A percentile compares a stretch with the other conserved stretches of the same genome.
phyloP scores from a whole-genome alignment of 2,113 vertebrate species.

The Ptilorrhoa leucosticta region DNA sequence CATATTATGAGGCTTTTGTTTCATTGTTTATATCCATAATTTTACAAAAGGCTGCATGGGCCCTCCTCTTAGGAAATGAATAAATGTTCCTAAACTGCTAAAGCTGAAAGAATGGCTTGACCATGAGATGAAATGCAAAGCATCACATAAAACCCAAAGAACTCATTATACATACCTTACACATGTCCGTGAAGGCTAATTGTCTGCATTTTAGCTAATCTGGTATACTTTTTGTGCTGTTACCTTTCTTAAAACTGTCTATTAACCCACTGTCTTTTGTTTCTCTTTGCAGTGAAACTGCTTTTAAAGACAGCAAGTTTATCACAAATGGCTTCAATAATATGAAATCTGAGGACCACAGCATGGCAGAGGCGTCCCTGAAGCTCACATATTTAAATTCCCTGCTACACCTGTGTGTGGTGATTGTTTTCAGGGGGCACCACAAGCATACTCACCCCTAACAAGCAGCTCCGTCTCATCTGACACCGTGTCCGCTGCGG shows the following conservation, averaged over 20 bases:
- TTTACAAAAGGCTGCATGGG: not conserved
- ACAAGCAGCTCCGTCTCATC: conserved; percentile 92
- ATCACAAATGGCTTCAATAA: not conserved
- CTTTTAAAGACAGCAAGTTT: conserved; percentile 35
- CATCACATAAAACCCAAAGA: not conserved
- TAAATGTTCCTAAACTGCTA: not conserved
- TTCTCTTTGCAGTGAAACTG: not conserved
- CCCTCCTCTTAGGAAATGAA: not conserved
- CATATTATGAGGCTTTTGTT: not conserved
- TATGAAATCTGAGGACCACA: not conserved
- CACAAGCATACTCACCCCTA: conserved; percentile 82
- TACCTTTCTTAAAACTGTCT: not conserved
- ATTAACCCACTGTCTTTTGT: not conserved
- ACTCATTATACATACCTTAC: not conserved
- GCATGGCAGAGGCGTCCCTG: not conserved
- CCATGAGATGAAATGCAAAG: not conserved
- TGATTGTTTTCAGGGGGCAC: conserved; percentile 22
- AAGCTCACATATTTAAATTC: not conserved
- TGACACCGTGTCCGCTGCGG: conserved; percentile 86
- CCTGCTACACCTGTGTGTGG: conserved; percentile 17
- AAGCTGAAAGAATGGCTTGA: not conserved
- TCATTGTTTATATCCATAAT: not conserved
- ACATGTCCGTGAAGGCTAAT: not conserved
- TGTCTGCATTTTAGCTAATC: not conserved
- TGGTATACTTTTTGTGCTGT: not conserved